Base-by-base conservation (phyloP, 2,797 vertebrate species). In the Mallotus villosus region DNA sequence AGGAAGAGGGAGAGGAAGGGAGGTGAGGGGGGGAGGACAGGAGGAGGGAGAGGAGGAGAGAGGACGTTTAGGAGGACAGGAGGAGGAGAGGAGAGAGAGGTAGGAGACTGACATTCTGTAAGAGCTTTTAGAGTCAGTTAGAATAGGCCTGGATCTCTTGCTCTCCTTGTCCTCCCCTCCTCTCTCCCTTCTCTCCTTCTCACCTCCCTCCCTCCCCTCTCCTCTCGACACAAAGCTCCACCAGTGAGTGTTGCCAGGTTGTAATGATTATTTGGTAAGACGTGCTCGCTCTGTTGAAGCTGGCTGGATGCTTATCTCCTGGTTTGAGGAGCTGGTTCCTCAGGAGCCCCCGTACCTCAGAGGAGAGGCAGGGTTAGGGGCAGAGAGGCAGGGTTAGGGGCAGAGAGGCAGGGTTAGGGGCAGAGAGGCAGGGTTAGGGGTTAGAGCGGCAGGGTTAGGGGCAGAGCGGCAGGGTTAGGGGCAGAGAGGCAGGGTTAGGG, bases 221-320 rank as follows among this genome's bases (percentile, higher is more conserved):
- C 37, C 46, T 51, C 16, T 82, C 32, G 74, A 74, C 79, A 75
- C 72, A 70, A 84, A 78, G 78, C 85, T 81, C 32, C 32, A 34
- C 2, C 67, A 68, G 76, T 51, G 59, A 19, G 19, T 64, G 84
- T 82, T 90, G 91, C 88, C 85, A 90, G 85, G 83, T 85, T 84
- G 81, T 91, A 92, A 91, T 88, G 79, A 89, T 93, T 85, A 89
- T 91, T 93, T 94, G 85, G 87, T 91, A 88, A 89, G 90, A 89
- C 89, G 82, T 78, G 79, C 88, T 84, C 81, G 89, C 83, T 86
- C 91, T 85, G 88, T 91, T 91, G 86, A 68, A 83, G 88, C 89
- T 87, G 88, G 87, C 91, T 86, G 82, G 84, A 84, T 89, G 85
- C 90, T 92, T 93, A 93, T 93, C 92, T 90, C 83, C 86, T 85